phyloP scores from a whole-genome alignment of 2,888 invertebrate species.

The Drosophila colorata region DNA sequence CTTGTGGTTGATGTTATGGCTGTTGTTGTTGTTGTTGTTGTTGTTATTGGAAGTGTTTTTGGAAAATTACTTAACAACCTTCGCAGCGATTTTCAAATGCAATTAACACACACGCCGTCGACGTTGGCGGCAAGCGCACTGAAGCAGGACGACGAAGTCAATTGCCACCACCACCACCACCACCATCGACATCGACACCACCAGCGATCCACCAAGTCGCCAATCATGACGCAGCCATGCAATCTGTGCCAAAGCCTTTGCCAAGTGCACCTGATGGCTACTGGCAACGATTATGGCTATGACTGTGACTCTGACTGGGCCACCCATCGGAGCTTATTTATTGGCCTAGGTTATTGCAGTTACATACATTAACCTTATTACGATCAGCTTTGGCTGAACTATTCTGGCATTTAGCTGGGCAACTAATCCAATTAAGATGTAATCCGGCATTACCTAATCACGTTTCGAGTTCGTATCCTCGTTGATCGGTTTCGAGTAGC shows the following conservation, averaged over 20 bases:
- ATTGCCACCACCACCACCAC: conserved; percentile 3
- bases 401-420: no score
- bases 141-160: conserved; percentile 70
- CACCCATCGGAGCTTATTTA: no score
- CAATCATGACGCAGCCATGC: conserved; percentile 42
- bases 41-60: conserved; percentile 44
- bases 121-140: conserved; percentile 46
- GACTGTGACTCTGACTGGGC: conserved; percentile 11
- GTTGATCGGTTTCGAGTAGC: no score
- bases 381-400: no score
- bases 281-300: conserved; percentile 7
- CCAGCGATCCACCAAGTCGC: background rate
- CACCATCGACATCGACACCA: conserved; percentile 22
- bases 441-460: no score
- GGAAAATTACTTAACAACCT: conserved; percentile 68
- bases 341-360: background rate
- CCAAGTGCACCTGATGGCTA: conserved; percentile 47
- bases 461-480: no score
- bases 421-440: no score
- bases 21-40: background rate
- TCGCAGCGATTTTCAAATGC: conserved; percentile 68
- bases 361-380: background rate
- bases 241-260: conserved; percentile 60
- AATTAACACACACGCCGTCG: conserved; percentile 64
- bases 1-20: conserved; percentile 35